Conservation (phyloP, 2,113 vertebrate genomes). For the Myxocyprinus asiaticus region DNA sequence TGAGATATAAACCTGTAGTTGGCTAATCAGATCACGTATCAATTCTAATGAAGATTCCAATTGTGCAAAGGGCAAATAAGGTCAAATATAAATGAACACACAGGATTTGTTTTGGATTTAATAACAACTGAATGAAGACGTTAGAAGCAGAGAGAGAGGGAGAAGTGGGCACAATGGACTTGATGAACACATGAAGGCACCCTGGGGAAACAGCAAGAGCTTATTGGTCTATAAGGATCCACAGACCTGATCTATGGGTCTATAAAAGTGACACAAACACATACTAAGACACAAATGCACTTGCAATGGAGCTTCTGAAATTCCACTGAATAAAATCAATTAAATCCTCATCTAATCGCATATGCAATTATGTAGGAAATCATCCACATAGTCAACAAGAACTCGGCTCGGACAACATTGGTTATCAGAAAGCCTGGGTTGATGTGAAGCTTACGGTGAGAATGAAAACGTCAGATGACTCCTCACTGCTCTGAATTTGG, state of each 20-base stretch:
- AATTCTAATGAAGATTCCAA: no score
- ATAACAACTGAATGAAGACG: no score
- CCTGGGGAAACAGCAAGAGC: background rate
- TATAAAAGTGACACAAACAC: conserved; percentile 18
- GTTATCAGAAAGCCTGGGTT: conserved; percentile 6
- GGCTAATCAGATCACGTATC: no score
- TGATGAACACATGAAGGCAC: conserved; percentile 11
- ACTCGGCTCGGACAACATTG: no score
- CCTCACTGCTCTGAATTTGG: background rate
- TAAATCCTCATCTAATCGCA: conserved; percentile 8
- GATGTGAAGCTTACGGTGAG: background rate
- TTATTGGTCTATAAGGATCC: conserved; percentile 8
- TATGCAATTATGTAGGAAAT: conserved; percentile 38
- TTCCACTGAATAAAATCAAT: background rate
- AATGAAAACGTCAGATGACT: background rate
- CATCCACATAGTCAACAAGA: conserved; percentile 8
- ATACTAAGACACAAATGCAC: no score
- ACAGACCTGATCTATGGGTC: conserved; percentile 13
- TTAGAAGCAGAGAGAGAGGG: no score
- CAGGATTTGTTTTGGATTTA: no score
- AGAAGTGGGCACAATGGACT: background rate
- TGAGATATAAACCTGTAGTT: no score
- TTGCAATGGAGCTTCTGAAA: background rate
- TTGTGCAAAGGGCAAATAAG: no score
- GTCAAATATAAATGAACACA: no score